Evolutionary conservation across 2,797 vertebrate genomes (phyloP).

Genomic region (Halcyon chelicuti): DNA sequence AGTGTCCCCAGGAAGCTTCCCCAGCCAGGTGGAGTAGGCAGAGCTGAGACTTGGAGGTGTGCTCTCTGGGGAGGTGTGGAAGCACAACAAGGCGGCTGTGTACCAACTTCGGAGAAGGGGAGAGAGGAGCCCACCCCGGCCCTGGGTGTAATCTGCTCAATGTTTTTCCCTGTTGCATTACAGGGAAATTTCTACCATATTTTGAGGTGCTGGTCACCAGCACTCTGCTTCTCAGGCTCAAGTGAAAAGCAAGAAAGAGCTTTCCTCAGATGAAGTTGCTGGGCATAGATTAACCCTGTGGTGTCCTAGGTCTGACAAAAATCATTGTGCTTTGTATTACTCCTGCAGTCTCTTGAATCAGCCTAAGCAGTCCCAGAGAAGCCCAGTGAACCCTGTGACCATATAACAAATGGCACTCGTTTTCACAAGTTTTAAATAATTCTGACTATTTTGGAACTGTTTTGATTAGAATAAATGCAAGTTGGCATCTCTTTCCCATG

Average conservation of each 20-base stretch:
- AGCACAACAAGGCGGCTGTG: not conserved
- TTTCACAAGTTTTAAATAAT: not conserved
- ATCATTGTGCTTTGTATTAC: not conserved
- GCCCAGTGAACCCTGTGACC: not conserved
- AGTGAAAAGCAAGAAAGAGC: not conserved
- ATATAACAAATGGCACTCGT: not conserved
- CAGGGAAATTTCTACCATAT: not conserved
- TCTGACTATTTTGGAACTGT: not conserved
- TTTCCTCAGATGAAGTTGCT: not conserved
- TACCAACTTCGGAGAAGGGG: not conserved
- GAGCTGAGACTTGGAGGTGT: not conserved
- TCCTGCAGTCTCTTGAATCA: not conserved
- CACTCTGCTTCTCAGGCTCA: not conserved
- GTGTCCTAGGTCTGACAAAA: not conserved
- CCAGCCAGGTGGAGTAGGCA: not conserved
- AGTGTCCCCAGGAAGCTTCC: not conserved
- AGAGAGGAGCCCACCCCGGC: rapidly evolving
- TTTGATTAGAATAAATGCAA: not conserved
- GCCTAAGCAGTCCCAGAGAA: not conserved
- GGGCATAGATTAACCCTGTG: not conserved
- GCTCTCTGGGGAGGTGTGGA: not conserved
- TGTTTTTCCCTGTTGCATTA: not conserved
- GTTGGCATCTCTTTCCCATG: not conserved
- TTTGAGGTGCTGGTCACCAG: not conserved
- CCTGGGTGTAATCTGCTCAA: not conserved